Evolutionary conservation across 2,113 vertebrate species (phyloP).

Genomic region (Cyprinodon brontotheroides): DNA sequence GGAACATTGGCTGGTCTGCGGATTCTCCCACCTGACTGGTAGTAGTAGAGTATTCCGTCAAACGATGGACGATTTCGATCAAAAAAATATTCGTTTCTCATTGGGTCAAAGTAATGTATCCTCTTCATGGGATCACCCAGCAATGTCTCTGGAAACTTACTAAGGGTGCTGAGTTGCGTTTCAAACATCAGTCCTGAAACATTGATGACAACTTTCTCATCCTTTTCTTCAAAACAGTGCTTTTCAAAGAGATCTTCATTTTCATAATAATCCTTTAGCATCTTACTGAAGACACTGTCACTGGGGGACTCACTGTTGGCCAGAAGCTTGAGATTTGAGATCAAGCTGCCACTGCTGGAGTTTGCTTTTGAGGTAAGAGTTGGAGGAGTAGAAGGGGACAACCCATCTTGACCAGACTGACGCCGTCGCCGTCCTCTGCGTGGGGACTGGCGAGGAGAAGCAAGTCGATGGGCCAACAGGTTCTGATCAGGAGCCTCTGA

Average conservation of each 20-base stretch:
- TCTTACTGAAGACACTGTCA: conserved; percentile 88
- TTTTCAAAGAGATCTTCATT: conserved; percentile 84
- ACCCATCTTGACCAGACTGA: conserved; percentile 53
- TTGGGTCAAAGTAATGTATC: conserved; percentile 92
- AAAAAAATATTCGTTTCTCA: conserved; percentile 97
- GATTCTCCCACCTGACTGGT: conserved; percentile 94
- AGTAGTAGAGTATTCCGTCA: conserved; percentile 96
- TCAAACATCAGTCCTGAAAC: conserved; percentile 94
- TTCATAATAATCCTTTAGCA: conserved; percentile 82
- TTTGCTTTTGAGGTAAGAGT: conserved; percentile 78
- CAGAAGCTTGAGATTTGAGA: conserved; percentile 87
- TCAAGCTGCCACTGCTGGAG: conserved; percentile 84
- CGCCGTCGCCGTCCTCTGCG: conserved; percentile 54
- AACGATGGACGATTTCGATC: conserved; percentile 97
- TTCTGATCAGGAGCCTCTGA: conserved; percentile 73
- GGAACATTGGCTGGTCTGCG: conserved; percentile 94
- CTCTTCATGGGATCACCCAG: conserved; percentile 90
- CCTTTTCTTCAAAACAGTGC: conserved; percentile 82
- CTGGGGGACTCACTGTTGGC: conserved; percentile 84
- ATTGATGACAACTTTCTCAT: conserved; percentile 93
- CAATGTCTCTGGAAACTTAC: conserved; percentile 91
- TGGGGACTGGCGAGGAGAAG: conserved; percentile 68
- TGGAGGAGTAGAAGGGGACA: conserved; percentile 63
- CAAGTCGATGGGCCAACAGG: conserved; percentile 56
- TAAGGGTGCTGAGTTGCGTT: conserved; percentile 90